phyloP scores from a whole-genome alignment of 1,140 invertebrate species.

The Anastrepha ludens region DNA sequence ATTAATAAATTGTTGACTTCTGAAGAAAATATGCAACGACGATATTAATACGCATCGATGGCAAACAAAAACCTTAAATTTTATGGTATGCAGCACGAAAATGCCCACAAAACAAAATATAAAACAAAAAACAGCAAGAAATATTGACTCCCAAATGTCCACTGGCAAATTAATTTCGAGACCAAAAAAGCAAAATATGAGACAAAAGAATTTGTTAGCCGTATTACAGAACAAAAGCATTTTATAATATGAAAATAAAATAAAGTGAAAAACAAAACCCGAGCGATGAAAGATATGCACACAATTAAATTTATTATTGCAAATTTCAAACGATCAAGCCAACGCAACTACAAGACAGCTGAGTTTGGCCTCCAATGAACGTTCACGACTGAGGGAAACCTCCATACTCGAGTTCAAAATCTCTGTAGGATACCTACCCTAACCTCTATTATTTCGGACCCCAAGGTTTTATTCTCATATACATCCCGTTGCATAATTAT shows the following conservation, averaged over 20 bases:
- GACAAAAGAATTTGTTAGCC: not conserved
- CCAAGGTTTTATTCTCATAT: too few species aligned
- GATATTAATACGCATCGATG: not conserved
- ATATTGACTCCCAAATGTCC: not conserved
- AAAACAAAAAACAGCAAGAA: not conserved
- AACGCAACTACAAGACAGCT: too few species aligned
- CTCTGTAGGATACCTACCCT: too few species aligned
- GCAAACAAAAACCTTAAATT: not conserved
- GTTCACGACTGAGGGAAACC: too few species aligned
- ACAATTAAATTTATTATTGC: not conserved
- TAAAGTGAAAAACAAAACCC: not conserved
- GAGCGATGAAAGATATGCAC: not conserved
- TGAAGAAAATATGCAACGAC: not conserved
- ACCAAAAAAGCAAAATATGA: not conserved
- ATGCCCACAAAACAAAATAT: not conserved
- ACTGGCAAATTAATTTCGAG: slow-evolving; percentile 3
- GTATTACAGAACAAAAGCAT: not conserved
- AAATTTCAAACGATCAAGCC: too few species aligned
- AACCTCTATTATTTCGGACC: too few species aligned
- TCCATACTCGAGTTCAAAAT: too few species aligned
- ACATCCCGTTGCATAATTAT: too few species aligned
- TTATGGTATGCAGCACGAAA: not conserved
- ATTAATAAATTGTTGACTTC: not conserved
- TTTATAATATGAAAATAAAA: not conserved
- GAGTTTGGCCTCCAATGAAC: too few species aligned